Percentiles rank a stretch among this genome's conserved stretches.
These are phyloP conservation scores for Microcebus jonahi DNA, from an alignment of 2,113 vertebrate species.

Conservation along the genomic window DNA sequence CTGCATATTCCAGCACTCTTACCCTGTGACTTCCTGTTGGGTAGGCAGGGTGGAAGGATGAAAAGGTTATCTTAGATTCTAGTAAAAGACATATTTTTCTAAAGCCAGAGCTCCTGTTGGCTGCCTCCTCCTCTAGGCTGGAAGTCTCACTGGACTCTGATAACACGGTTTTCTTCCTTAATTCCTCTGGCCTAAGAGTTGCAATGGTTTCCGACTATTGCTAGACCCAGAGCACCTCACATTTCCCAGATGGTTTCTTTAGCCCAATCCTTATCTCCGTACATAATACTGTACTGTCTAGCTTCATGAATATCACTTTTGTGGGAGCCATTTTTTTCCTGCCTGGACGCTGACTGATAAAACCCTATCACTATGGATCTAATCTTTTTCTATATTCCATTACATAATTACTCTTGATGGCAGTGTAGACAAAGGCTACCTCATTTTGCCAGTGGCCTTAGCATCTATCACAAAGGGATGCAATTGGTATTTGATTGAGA, in stretches of 20 bases:
- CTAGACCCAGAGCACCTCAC: neutral
- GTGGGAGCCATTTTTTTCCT: neutral
- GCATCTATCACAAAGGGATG: neutral
- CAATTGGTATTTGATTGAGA: neutral
- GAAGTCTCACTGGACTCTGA: neutral
- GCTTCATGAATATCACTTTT: neutral
- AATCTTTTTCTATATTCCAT: neutral
- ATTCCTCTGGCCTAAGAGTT: neutral
- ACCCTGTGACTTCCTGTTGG: neutral
- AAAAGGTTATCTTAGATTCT: neutral
- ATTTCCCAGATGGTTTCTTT: neutral
- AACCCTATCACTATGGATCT: neutral
- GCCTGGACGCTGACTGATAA: neutral
- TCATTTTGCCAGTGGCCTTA: neutral
- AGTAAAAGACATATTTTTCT: neutral
- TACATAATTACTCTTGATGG: neutral
- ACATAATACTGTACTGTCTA: neutral
- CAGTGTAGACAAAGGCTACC: neutral
- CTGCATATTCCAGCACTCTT: accelerated
- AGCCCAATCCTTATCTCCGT: neutral
- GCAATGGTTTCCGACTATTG: neutral
- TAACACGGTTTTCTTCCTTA: neutral
- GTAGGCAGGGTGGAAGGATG: neutral
- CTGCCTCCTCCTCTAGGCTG: neutral
- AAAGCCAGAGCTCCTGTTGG: neutral